Evolutionary conservation across 2,797 vertebrate genomes (phyloP).

Genomic region (Argyrosomus regius): DNA sequence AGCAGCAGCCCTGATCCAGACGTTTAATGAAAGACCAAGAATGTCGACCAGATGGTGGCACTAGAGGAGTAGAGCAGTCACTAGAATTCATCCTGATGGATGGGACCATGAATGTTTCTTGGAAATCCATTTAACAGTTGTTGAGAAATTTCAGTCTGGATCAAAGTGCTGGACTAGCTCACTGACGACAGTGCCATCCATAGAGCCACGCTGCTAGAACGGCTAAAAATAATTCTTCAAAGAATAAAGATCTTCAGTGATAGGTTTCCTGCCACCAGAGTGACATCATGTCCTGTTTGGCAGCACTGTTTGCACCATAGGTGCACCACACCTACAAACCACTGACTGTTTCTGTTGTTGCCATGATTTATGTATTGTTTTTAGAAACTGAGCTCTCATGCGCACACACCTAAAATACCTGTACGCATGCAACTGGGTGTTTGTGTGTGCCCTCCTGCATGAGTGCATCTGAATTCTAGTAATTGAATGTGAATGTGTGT

Average conservation of each 20-base stretch:
- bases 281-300: constrained; percentile 47
- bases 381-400: constrained; percentile 17
- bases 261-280: constrained; percentile 58
- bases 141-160: background rate
- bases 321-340: constrained; percentile 16
- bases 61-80: background rate
- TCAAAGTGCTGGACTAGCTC: background rate
- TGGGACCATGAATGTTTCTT: background rate
- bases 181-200: background rate
- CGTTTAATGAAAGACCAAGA: background rate
- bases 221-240: constrained; percentile 72
- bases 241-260: constrained; percentile 76
- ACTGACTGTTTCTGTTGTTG: constrained; percentile 34
- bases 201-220: background rate
- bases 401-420: constrained; percentile 28
- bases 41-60: background rate
- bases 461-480: constrained; percentile 58
- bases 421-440: constrained; percentile 47
- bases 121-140: constrained; percentile 1
- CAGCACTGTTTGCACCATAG: constrained; percentile 1
- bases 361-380: constrained; percentile 60
- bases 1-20: background rate
- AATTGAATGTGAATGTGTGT: constrained; percentile 68
- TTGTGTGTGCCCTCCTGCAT: constrained; percentile 52
- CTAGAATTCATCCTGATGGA: background rate